Base-by-base conservation (phyloP, 2,888 invertebrate species). In the Macrosoma leucophasiata region DNA sequence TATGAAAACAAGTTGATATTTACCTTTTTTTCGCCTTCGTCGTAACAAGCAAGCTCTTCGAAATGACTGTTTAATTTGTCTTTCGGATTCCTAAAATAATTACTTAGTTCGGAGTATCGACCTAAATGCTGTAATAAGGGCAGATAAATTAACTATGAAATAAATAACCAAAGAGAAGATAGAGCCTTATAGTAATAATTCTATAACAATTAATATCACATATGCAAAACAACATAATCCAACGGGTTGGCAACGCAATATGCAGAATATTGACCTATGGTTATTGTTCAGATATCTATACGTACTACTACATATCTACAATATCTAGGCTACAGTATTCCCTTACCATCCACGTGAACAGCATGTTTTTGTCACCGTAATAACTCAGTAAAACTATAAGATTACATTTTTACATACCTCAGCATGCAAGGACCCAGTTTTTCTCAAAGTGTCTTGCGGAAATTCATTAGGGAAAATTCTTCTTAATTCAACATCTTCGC, bases 381-480 rank as follows among this genome's bases (percentile, higher is more conserved):
- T n/a, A n/a, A n/a, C n/a, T n/a, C n/a, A n/a, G n/a, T n/a, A n/a
- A n/a, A n/a, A n/a, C 12, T n/a, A 7, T 11, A 11, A 11, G n/a
- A 22, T 11, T 10, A 22, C 6, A 11, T 22, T 11, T 3, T 5
- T n/a, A 32, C 12, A 29, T 66, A 79, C 82, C 64, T 81, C 79
- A 15, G 78, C 60, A 48, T 77, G 67, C 7, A 55, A 3, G 2
- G 62, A 55, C 2, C 79, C 82, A 49, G 64, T 75, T 58, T 61
- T 74, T 34, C 74, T 51, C 2, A 78, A 39, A 0, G 75, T 74
- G 26, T 81, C 79, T 54, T 74, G 74, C 11, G 79, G 79, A 43
- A 82, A 82, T 50, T 81, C 79, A 34, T 40, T 62, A 1, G 82
- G 77, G 42, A 81, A 82, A 42, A 82, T 64, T 50, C 82, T 61